Base-by-base conservation (phyloP, 1,140 invertebrate species). In the Papilio dardanus region DNA sequence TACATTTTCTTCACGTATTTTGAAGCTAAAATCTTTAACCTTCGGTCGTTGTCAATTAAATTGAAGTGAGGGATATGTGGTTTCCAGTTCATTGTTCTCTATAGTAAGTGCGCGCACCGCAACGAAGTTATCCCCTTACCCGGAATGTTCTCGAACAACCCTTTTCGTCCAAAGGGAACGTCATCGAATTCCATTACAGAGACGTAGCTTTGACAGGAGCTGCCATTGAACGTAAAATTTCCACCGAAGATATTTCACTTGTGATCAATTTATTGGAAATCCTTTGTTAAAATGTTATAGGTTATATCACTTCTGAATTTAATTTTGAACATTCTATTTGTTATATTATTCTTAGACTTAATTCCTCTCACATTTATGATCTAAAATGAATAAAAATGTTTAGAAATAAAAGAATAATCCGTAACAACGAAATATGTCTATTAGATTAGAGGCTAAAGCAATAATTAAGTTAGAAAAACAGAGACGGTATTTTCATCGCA, bases 151-250 rank as follows among this genome's bases (percentile, higher is more conserved):
- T 31, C 67, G 33, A 69, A 65, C 30, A 66, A 69, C 33, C 67
- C 67, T 69, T 37, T 69, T 35, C 35, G 35, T 35, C 67, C 67
- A 40, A 69, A 69, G 67, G 67, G 67, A 42, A 35, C 35, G 67
- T 69, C 67, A 69, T 40, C 33, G 31, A 40, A 69, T 37, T 69
- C 67, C 33, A 69, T 37, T 69, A 69, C 35, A 40, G 35, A 67
- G 66, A 40, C 33, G 67, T 69, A 69, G 21, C 67, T 69, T 69
- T 69, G 67, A 69, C 67, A 69, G 67, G n/a, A 69, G 31, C 67
- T 69, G 67, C 19, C 67, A 42, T 42, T n/a, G 19, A 33, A 67
- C 65, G 65, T 33, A 65, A 65, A 65, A 67, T 67, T 35, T 67
- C 30, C 1, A 67, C 10, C 33, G 30, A 28, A 62, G 54, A 62